These are phyloP conservation scores for Agonopterix subpropinquella DNA, from an alignment of 2,888 invertebrate species.

Conservation along the genomic window DNA sequence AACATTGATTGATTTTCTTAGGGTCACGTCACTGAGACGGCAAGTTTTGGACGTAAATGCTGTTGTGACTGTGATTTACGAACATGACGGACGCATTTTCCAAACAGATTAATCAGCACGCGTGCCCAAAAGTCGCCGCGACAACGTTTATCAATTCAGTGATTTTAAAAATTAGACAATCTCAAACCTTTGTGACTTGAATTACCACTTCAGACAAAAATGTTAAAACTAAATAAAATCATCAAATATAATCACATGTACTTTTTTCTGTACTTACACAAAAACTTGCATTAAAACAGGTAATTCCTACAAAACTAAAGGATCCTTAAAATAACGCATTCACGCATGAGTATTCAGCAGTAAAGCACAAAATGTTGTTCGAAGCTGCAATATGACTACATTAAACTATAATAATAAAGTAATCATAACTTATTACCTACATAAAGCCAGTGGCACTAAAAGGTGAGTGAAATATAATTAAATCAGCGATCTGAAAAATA, in stretches of 20 bases:
- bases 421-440: constrained; percentile 43
- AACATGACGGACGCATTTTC: too few relatives aligned
- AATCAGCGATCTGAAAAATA: constrained; percentile 55
- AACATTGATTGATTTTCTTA: constrained; percentile 14
- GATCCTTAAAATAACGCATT: constrained; percentile 62
- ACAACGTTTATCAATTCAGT: background rate
- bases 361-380: constrained; percentile 72
- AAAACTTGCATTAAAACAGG: constrained; percentile 55
- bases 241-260: constrained; percentile 69
- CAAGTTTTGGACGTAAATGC: background rate
- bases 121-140: too few relatives aligned
- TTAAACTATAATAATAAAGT: constrained; percentile 27
- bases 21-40: background rate
- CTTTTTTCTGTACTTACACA: constrained; percentile 68
- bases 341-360: constrained; percentile 74
- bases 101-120: too few relatives aligned
- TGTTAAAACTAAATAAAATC: constrained; percentile 52
- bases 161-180: background rate
- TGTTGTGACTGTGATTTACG: too few relatives aligned
- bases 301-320: constrained; percentile 48
- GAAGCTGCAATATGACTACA: constrained; percentile 71
- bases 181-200: constrained; percentile 38
- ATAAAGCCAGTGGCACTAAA: constrained; percentile 68
- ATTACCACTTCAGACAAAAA: constrained; percentile 26
- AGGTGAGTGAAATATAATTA: constrained; percentile 50